Evolutionary conservation across 2,888 invertebrate species (phyloP), one percentile per base, ranked within the genome.

Genomic region (Scaptomyza caliginosa): DNA sequence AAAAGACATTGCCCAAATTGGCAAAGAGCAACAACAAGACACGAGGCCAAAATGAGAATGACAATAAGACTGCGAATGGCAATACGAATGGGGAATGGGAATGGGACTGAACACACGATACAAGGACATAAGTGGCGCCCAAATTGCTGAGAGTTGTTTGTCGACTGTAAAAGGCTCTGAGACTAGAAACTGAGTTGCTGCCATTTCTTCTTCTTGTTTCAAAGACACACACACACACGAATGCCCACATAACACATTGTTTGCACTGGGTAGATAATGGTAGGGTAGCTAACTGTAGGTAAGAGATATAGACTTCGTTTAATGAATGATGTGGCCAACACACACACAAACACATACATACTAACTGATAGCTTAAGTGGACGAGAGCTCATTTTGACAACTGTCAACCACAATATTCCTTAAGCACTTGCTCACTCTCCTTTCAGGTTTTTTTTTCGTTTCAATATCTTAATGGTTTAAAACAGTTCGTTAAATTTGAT

Each of bases 111-210:
- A 63, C 45, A 59, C 58, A 67, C 21, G 30, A 28, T 28, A 73
- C 75, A 67, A 68, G 73, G 70, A 75, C 75, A 84, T 75, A 81
- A 81, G 84, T 69, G 81, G 48, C 75, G 56, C 62, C 70, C 70
- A 74, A 74, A 74, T 66, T 74, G 62, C 70, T 63, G 54, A 58
- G 74, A 62, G 56, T 69, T 74, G 74, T 70, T 72, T 68, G 70
- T 62, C 59, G 55, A 52, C 39, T 60, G 62, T 73, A 66, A 39
- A 17, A 43, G 42, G 36, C 23, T 21, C n/a, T 10, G 23, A 32
- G 11, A 28, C 28, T 28, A 28, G 28, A 30, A 42, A 13, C 32
- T 13, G 8, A 23, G 39, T 19, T 50, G 11, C 23, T 24, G 19
- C 23, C 28, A 23, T 13, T 3, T 3, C 32, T 28, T 21, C 26